Conservation (phyloP, 2,797 vertebrate genomes). For the Malurus leucopterus region DNA sequence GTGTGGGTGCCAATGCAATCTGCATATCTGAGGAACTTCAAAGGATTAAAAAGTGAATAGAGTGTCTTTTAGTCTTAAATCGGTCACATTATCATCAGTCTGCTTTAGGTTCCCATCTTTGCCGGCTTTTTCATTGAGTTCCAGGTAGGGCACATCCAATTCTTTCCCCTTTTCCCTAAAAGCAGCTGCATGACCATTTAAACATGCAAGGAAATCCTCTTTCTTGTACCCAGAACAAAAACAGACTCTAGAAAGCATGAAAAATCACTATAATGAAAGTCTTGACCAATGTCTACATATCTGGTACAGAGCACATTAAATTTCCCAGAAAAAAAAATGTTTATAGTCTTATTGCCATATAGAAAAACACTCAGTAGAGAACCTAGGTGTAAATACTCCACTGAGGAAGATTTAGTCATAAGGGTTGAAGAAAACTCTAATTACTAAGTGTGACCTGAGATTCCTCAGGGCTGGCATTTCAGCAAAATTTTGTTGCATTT, state of each 20-base stretch:
- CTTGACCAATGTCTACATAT: neutral
- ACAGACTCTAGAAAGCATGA: neutral
- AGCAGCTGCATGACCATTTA: neutral
- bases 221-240: neutral
- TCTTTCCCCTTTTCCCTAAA: neutral
- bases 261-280: neutral
- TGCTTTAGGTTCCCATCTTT: neutral
- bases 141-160: neutral
- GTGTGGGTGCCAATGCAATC: neutral
- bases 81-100: neutral
- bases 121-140: neutral
- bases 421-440: neutral
- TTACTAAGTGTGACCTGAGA: neutral
- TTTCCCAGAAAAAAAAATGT: neutral
- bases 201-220: neutral
- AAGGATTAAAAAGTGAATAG: neutral
- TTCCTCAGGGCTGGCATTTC: neutral
- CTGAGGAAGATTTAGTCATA: neutral
- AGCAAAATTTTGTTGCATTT: neutral
- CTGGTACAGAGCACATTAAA: neutral
- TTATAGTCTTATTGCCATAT: neutral
- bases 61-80: neutral
- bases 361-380: neutral
- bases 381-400: neutral
- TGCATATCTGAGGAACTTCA: neutral